Evolutionary conservation across 64 coral and sea anemone genomes (phyloP).

Genomic region (Montipora foliosa): DNA sequence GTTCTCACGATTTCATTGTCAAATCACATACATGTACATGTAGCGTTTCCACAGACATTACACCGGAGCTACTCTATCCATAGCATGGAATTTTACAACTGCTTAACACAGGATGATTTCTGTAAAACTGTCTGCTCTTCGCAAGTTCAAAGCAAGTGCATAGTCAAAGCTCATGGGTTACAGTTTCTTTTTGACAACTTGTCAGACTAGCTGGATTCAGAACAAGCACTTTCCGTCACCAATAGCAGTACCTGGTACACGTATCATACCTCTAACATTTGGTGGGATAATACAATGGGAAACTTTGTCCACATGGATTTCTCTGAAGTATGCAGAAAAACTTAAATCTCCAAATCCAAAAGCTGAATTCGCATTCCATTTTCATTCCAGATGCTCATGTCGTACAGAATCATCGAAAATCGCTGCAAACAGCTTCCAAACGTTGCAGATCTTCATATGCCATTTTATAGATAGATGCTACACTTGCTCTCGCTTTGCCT

Average conservation of each 20-base stretch:
- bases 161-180: slow-evolving; percentile 21
- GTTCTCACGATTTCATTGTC: slow-evolving; percentile 21
- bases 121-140: slow-evolving; percentile 43
- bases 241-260: background rate
- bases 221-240: slow-evolving; percentile 67
- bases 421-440: background rate
- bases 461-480: background rate
- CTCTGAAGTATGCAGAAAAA: background rate
- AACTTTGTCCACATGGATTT: background rate
- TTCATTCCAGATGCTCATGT: background rate
- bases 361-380: background rate
- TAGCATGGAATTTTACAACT: slow-evolving; percentile 14
- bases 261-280: background rate
- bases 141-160: slow-evolving; percentile 23
- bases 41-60: slow-evolving; percentile 14
- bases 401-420: background rate
- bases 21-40: background rate
- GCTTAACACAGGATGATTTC: slow-evolving; percentile 23
- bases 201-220: slow-evolving; percentile 16
- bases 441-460: background rate
- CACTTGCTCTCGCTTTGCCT: background rate
- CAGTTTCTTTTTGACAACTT: slow-evolving; percentile 22
- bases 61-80: background rate
- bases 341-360: background rate
- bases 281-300: slow-evolving; percentile 7